A percentile compares a stretch with the other conserved stretches of the same genome.
These are phyloP conservation scores for Drosophila kanapiae DNA, from an alignment of 1,140 invertebrate species.

Conservation along the genomic window DNA sequence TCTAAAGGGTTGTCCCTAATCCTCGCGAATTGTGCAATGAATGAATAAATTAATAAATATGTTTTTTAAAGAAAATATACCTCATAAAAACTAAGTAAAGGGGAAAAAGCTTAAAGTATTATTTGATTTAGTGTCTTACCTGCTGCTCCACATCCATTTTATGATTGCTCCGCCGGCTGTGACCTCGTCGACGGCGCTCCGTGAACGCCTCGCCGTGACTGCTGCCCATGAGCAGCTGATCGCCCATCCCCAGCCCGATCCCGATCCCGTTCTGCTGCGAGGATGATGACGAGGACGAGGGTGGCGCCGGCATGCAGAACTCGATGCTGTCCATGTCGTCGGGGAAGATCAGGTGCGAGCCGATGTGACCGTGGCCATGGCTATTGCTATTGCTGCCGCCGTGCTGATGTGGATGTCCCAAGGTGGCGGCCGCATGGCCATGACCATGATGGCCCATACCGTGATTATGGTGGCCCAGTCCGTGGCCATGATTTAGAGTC, in stretches of 20 bases:
- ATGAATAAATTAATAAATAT: not conserved
- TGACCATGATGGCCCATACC: slow-evolving; percentile 31
- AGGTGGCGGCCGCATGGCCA: slow-evolving; percentile 49
- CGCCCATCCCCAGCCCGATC: slow-evolving; percentile 45
- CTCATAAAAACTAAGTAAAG: no score
- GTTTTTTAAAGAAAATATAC: no score
- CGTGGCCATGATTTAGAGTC: slow-evolving; percentile 50
- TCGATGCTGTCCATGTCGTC: slow-evolving; percentile 83
- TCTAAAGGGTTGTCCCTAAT: not conserved
- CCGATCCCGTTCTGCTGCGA: slow-evolving; percentile 56
- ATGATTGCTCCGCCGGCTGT: slow-evolving; percentile 80
- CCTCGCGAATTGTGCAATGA: not conserved
- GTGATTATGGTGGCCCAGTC: slow-evolving; percentile 22
- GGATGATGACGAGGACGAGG: slow-evolving; percentile 59
- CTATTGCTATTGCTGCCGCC: slow-evolving; percentile 20
- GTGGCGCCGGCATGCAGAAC: slow-evolving; percentile 76
- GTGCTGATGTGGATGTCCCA: slow-evolving; percentile 69
- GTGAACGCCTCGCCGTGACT: slow-evolving; percentile 73
- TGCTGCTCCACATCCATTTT: slow-evolving; percentile 84
- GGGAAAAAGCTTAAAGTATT: no score
- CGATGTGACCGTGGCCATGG: slow-evolving; percentile 18
- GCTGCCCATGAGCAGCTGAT: slow-evolving; percentile 66
- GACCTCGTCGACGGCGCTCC: slow-evolving; percentile 72
- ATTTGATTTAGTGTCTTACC: slow-evolving; percentile 36
- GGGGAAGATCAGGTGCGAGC: slow-evolving; percentile 73